A percentile compares a stretch with the other conserved stretches of the same genome.
Evolutionary conservation across 2,888 invertebrate genomes (phyloP).

Genomic region (Anagyrus pseudococci): DNA sequence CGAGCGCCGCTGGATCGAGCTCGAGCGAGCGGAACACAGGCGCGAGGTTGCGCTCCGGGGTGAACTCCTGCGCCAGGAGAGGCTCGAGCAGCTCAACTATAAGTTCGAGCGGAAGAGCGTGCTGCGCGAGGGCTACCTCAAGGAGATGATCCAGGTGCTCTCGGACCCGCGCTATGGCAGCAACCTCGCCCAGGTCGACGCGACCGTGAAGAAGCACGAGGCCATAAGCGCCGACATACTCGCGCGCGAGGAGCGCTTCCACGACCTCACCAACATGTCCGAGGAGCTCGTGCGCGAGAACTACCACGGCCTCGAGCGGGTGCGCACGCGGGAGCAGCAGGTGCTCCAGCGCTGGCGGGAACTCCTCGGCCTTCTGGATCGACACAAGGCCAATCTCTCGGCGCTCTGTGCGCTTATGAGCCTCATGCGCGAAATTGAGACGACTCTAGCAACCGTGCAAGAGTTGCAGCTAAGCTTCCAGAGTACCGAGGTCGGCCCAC

Average conservation of each 20-base stretch:
- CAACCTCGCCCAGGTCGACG: slow-evolving; percentile 92
- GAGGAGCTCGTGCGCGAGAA: slow-evolving; percentile 89
- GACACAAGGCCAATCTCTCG: slow-evolving; percentile 78
- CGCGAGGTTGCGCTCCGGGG: slow-evolving; percentile 91
- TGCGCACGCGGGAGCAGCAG: slow-evolving; percentile 73
- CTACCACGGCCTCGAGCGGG: slow-evolving; percentile 87
- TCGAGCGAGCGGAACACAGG: slow-evolving; percentile 93
- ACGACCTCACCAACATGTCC: slow-evolving; percentile 92
- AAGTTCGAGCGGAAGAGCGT: slow-evolving; percentile 96
- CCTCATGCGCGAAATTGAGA: slow-evolving; percentile 89
- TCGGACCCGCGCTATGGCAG: slow-evolving; percentile 91
- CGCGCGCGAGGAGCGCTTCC: slow-evolving; percentile 91
- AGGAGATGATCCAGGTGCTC: slow-evolving; percentile 96
- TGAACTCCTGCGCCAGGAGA: slow-evolving; percentile 89
- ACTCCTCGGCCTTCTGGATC: slow-evolving; percentile 82
- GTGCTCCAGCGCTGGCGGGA: slow-evolving; percentile 89
- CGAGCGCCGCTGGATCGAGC: slow-evolving; percentile 90
- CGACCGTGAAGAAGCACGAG: slow-evolving; percentile 97
- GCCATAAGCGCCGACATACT: slow-evolving; percentile 97
- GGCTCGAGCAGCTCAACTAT: slow-evolving; percentile 92
- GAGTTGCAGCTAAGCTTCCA: slow-evolving; percentile 81
- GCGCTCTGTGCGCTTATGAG: slow-evolving; percentile 86
- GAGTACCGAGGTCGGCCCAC: slow-evolving; percentile 90
- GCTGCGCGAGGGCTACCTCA: slow-evolving; percentile 91
- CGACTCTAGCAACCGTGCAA: slow-evolving; percentile 81